phyloP scores from a whole-genome alignment of 2,888 invertebrate species.

The Agelastica alni region DNA sequence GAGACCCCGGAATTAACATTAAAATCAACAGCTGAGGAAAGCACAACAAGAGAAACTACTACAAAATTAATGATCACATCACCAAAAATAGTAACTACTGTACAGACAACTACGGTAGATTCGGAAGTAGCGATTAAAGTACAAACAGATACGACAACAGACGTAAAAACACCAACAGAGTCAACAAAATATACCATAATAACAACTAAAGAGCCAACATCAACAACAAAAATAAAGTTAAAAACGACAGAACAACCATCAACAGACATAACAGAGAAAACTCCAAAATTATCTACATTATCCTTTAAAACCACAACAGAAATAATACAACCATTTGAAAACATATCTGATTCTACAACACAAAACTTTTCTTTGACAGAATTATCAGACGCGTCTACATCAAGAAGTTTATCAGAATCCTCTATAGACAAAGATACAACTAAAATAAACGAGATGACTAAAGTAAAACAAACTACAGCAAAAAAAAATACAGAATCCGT shows the following conservation, averaged over 20 bases:
- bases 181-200: constrained; percentile 1
- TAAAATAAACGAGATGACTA: no score
- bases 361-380: no score
- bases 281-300: background rate
- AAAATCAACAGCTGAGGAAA: background rate
- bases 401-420: no score
- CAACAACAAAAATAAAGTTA: background rate
- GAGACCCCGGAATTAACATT: background rate
- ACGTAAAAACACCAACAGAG: background rate
- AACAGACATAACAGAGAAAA: background rate
- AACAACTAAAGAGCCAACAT: background rate
- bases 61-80: background rate
- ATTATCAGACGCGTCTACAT: no score
- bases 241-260: background rate
- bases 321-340: no score
- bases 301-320: background rate
- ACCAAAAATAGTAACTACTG: background rate
- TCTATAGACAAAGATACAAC: no score
- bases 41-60: background rate
- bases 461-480: no score
- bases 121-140: background rate
- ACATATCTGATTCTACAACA: no score
- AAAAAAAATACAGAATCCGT: no score
- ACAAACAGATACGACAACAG: background rate
- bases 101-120: background rate